These are phyloP conservation scores for Nixonia krombeini DNA, from an alignment of 1,140 invertebrate genomes.

Conservation along the genomic window DNA sequence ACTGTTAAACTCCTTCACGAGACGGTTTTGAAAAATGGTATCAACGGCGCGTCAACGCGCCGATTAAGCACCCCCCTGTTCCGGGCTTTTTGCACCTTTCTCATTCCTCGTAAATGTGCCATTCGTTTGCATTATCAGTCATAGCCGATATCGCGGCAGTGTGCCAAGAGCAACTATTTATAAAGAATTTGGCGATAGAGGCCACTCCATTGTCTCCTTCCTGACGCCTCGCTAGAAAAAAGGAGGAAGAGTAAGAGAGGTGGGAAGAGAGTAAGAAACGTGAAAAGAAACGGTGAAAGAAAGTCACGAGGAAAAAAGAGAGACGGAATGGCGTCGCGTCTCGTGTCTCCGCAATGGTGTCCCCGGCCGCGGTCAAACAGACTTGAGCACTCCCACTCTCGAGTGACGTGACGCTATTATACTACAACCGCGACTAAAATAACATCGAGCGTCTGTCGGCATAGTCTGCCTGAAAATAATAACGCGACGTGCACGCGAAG, in stretches of 20 bases:
- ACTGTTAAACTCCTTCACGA: too few relatives aligned
- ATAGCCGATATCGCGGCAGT: neutral
- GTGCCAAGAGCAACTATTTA: slow-evolving; percentile 25
- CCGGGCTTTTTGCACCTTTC: neutral
- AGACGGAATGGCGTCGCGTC: neutral
- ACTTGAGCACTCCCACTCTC: slow-evolving; percentile 24
- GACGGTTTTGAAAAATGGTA: too few relatives aligned
- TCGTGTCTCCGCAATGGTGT: slow-evolving; percentile 7
- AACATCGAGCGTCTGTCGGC: slow-evolving; percentile 27
- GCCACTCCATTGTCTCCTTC: slow-evolving; percentile 16
- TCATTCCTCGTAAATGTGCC: neutral
- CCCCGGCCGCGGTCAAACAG: slow-evolving; percentile 24
- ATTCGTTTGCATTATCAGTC: slow-evolving; percentile 9
- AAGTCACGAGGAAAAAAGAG: slow-evolving; percentile 6
- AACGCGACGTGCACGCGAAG: slow-evolving; percentile 21
- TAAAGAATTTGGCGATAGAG: slow-evolving; percentile 19
- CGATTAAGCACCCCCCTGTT: too few relatives aligned
- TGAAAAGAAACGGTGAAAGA: slow-evolving; percentile 2
- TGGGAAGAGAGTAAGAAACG: slow-evolving; percentile 3
- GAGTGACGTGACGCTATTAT: slow-evolving; percentile 10
- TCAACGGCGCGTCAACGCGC: too few relatives aligned
- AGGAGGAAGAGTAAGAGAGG: slow-evolving; percentile 3
- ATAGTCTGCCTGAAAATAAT: slow-evolving; percentile 29
- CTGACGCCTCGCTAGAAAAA: neutral
- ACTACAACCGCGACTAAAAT: slow-evolving; percentile 31